Base-by-base conservation (phyloP, 2,797 vertebrate species). In the Kryptolebias ocellatus region DNA sequence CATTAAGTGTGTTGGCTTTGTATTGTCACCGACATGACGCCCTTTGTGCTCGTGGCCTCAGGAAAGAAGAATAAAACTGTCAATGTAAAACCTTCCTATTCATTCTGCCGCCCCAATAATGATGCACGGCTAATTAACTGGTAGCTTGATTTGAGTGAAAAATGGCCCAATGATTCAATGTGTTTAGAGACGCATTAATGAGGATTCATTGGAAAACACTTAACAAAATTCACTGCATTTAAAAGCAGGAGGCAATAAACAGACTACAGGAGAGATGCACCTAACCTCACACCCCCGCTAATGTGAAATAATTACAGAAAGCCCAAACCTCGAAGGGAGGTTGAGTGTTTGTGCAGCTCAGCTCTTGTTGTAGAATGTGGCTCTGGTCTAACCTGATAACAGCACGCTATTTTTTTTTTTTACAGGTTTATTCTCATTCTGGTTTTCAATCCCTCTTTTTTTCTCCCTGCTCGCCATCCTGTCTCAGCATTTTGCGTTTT, bases 351-450 rank as follows among this genome's bases (percentile, higher is more conserved):
- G 60, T 67, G 62, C 60, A 39, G 56, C 74, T 88, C 73, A 80
- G 84, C 70, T 85, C 61, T 74, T 42, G 62, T 59, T 67, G 39
- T 67, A 66, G 60, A 86, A 70, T 76, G 44, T 70, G 61, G 47
- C 64, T 80, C 79, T 87, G 83, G 64, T 27, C 67, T 53, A 47
- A 79, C 52, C 65, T 73, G 87, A 90, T 90, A 90, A 67, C 24
- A 46, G 42, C 56, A 63, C 47, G 47, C 28, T 39, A 4, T 6
- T 27, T 57, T 29, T 67, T 78, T 42, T 12, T 12, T 73, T 52
- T 74, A 76, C 49, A 9, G 29, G 39, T 58, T 56, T 65, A 24
- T 44, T 47, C 15, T 70, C 31, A 62, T 70, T 78, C 73, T 64
- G 50, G 15, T n/a, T n/a, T 63, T 61, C 60, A 68, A 74, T 72